A percentile compares a stretch with the other conserved stretches of the same genome.
Evolutionary conservation across 2,797 vertebrate species (phyloP).

Genomic region (Enteromius unitaeniatus): DNA sequence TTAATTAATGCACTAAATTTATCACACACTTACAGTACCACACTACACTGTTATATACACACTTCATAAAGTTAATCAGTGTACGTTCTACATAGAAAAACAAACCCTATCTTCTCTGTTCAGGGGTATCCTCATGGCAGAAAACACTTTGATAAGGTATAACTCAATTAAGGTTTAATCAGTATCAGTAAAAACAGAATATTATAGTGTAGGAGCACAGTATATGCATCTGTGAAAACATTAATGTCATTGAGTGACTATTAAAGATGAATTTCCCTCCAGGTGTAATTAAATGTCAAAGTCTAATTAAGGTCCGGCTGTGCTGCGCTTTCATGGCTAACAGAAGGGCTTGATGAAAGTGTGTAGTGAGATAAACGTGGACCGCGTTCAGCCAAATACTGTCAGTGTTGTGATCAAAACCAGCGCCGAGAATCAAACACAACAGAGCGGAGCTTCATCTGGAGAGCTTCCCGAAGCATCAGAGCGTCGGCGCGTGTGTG

Average conservation of each 20-base stretch:
- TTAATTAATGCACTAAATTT: not conserved
- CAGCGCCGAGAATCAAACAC: not conserved
- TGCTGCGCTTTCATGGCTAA: not conserved
- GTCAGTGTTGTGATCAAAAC: not conserved
- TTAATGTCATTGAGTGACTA: not conserved
- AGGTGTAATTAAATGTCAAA: slow-evolving; percentile 18
- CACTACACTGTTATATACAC: not conserved
- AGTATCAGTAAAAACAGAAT: not conserved
- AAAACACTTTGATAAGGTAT: too few species aligned
- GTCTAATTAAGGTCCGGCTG: slow-evolving; percentile 7
- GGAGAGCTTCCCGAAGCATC: slow-evolving; percentile 25
- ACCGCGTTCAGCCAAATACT: not conserved
- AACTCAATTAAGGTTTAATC: not conserved
- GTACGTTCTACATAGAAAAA: not conserved
- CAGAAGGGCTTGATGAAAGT: not conserved
- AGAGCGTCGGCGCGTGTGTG: slow-evolving; percentile 10
- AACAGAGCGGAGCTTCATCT: slow-evolving; percentile 6
- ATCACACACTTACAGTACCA: not conserved
- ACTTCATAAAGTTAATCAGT: not conserved
- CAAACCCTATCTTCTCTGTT: not conserved
- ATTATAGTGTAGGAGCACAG: not conserved
- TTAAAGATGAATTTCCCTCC: not conserved
- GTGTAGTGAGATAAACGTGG: not conserved
- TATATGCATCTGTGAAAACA: not conserved
- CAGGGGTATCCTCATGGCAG: not conserved